A percentile compares a stretch with the other conserved stretches of the same genome.
Conservation (phyloP, 37 sponge, comb jelly and placozoan species). For the Eunapius fragilis region DNA sequence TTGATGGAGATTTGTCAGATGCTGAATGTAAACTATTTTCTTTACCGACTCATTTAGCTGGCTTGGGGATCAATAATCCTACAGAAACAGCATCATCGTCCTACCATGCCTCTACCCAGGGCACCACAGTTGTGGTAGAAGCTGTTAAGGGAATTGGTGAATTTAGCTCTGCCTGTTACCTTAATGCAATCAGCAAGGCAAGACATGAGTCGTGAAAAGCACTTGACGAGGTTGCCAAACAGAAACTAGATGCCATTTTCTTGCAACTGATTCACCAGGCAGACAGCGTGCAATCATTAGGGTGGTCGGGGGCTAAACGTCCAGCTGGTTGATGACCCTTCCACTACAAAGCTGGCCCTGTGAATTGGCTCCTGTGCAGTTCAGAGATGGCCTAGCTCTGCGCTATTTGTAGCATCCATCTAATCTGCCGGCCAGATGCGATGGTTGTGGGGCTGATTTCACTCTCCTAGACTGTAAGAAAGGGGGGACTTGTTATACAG, state of each 20-base stretch:
- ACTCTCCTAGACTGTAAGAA: conserved; percentile 39
- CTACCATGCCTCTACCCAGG: neutral
- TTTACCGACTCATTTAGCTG: neutral
- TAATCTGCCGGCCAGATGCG: conserved; percentile 25
- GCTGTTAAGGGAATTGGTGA: conserved; percentile 12
- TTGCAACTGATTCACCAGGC: neutral
- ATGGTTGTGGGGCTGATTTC: conserved; percentile 34
- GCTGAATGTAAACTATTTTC: neutral
- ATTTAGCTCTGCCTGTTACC: neutral
- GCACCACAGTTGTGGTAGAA: neutral
- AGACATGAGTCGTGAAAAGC: neutral
- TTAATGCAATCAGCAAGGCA: neutral
- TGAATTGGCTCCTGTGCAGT: conserved; percentile 22
- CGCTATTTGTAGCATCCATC: conserved; percentile 10
- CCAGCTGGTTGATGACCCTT: conserved; percentile 11
- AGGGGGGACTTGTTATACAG: conserved; percentile 35
- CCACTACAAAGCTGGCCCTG: conserved; percentile 16
- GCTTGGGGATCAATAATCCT: conserved; percentile 1
- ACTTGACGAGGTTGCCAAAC: neutral
- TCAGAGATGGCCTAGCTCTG: conserved; percentile 50
- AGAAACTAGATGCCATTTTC: neutral
- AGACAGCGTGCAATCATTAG: conserved; percentile 22
- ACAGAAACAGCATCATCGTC: neutral
- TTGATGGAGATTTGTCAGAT: no score
- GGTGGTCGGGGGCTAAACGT: conserved; percentile 35